A percentile compares a stretch with the other conserved stretches of the same genome.
These are phyloP conservation scores for Nesoenas mayeri DNA, from an alignment of 2,113 vertebrate genomes.

Conservation along the genomic window DNA sequence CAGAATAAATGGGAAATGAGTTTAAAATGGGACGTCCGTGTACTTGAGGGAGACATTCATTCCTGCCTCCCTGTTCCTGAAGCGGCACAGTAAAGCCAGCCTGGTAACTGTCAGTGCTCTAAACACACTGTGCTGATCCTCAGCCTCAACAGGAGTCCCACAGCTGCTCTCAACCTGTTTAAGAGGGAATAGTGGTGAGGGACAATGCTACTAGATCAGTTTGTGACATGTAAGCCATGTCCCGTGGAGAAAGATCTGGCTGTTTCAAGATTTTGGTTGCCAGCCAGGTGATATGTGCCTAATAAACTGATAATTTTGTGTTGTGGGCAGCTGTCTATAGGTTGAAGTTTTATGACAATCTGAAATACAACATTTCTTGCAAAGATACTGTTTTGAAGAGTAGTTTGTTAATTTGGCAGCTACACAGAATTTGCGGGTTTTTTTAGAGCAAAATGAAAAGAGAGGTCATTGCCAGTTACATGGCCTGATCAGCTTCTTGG, in stretches of 20 bases:
- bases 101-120: neutral
- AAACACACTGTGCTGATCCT: neutral
- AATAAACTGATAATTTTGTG: neutral
- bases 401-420: neutral
- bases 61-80: neutral
- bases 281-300: neutral
- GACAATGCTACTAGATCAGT: neutral
- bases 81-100: neutral
- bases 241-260: neutral
- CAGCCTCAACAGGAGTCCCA: neutral
- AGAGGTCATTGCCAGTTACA: neutral
- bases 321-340: neutral
- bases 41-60: neutral
- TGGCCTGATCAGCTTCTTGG: neutral
- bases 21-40: neutral
- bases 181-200: rapidly evolving
- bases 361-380: neutral
- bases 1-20: neutral
- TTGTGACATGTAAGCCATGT: neutral
- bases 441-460: neutral
- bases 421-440: neutral
- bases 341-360: neutral
- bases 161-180: neutral
- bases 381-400: neutral
- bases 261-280: neutral